These are phyloP conservation scores for Ranitomeya imitator DNA, from an alignment of 2,113 vertebrate species.

Conservation along the genomic window DNA sequence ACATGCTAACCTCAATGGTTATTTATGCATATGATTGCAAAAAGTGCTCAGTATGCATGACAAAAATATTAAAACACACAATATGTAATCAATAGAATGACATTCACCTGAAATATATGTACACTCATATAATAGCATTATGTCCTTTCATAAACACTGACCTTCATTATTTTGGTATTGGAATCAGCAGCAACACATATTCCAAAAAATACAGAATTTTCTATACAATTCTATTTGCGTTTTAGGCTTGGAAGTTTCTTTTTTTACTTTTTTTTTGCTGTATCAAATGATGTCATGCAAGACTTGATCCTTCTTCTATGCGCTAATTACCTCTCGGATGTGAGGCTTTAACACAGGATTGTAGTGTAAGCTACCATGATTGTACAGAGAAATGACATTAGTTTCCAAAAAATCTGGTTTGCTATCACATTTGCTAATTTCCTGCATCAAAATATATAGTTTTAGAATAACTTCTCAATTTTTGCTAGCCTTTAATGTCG, in stretches of 20 bases:
- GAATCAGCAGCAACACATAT: conserved; percentile 47
- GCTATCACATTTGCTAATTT: not conserved
- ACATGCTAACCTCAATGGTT: conserved; percentile 30
- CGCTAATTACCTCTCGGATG: not conserved
- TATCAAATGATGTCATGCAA: not conserved
- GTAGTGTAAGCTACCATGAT: not conserved
- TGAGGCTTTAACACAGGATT: conserved; percentile 1
- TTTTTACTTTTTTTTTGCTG: not conserved
- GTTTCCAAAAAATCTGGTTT: not conserved
- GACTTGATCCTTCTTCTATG: not conserved
- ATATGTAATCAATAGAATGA: conserved; percentile 33
- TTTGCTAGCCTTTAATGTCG: not conserved
- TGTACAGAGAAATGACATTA: not conserved
- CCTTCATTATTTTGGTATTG: conserved; percentile 41
- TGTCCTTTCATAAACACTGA: conserved; percentile 4
- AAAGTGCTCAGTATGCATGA: conserved; percentile 35
- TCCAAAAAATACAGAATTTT: conserved; percentile 5
- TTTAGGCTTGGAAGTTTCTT: conserved; percentile 1
- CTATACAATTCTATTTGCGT: conserved; percentile 21
- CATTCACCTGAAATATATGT: conserved; percentile 41
- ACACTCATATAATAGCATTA: conserved; percentile 11
- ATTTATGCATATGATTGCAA: conserved; percentile 3
- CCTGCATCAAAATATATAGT: not conserved
- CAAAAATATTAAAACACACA: conserved; percentile 43
- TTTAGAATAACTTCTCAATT: not conserved